Evolutionary conservation across 2,797 vertebrate genomes (phyloP), one percentile per base, ranked within the genome.

Genomic region (Myioborus miniatus): DNA sequence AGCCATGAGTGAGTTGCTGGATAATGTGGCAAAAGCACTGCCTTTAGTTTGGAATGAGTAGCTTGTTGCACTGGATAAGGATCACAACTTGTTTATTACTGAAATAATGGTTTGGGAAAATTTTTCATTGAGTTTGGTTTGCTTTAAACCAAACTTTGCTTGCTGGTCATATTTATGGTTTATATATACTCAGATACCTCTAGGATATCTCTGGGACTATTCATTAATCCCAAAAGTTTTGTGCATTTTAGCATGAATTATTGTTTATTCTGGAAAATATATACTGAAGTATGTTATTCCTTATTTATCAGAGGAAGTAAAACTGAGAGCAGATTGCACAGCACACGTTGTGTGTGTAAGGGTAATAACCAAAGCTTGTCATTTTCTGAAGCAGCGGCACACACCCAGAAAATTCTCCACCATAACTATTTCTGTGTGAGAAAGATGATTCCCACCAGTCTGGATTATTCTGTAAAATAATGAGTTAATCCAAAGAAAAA

Each of bases 321-420:
- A 94, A 43, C 24, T 22, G 17, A 2, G 37, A 72, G 36, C 30
- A 80, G 32, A 24, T 60, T 81, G 34, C 21, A 46, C 22, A 75
- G 23, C 13, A 62, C 44, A 34, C 19, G n/a, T 11, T 1, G 0
- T 49, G 43, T 3, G 1, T 62, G 43, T 6, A 17, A 10, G 22
- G 39, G 5, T 37, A 47, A 86, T 36, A 68, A 60, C 20, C 43
- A 87, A 92, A 65, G 2, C 9, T 30, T 58, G 7, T 32, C 4
- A 5, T 24, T 36, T 36, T 58, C n/a, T 32, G 22, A 56, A 72
- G 43, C 14, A 65, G 63, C 11, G 68, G 44, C 22, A 68, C 13
- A 46, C 18, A 36, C 21, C 5, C 36, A 76, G 70, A 77, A 76
- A 72, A 77, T 74, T 74, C 26, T 80, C 32, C 14, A 30, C 21